Evolutionary conservation across 2,888 invertebrate species (phyloP).

Genomic region (Parapristionchus giblindavisi): DNA sequence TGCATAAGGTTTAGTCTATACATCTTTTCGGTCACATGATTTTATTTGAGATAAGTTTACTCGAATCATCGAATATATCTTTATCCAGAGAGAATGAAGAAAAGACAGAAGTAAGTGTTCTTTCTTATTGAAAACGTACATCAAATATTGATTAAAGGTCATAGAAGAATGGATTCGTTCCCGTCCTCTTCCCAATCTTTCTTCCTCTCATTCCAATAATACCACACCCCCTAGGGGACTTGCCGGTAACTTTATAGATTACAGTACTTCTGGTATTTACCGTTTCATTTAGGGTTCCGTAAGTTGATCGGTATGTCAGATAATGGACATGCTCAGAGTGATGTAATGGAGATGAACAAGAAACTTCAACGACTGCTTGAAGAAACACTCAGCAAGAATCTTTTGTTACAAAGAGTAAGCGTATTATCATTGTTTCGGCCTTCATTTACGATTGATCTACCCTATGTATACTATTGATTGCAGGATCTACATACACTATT

Average conservation of each 20-base stretch:
- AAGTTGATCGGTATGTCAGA: constrained; percentile 49
- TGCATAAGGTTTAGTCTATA: constrained; percentile 71
- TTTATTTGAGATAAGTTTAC: constrained; percentile 37
- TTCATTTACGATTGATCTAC: not conserved
- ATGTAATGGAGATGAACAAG: constrained; percentile 56
- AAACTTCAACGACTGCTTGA: constrained; percentile 57
- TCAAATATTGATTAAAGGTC: not conserved
- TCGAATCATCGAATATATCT: constrained; percentile 49
- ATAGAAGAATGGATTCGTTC: constrained; percentile 9
- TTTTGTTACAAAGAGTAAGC: constrained; percentile 52
- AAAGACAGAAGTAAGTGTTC: constrained; percentile 44
- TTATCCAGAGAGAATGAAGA: constrained; percentile 49
- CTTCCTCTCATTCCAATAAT: constrained; percentile 1
- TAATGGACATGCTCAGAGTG: constrained; percentile 34
- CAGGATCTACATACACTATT: constrained; percentile 55
- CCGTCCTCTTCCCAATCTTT: not conserved
- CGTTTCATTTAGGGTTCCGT: constrained; percentile 44
- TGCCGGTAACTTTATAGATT: not conserved
- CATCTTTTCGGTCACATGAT: not conserved
- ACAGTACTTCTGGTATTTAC: not conserved
- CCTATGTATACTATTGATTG: too few species aligned
- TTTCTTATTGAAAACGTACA: not conserved
- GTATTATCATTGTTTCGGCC: not conserved
- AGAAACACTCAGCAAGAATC: constrained; percentile 58
- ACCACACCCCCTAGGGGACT: constrained; percentile 13